Conservation (phyloP, 2,797 vertebrate species). For the Philypnodon macrostomus region DNA sequence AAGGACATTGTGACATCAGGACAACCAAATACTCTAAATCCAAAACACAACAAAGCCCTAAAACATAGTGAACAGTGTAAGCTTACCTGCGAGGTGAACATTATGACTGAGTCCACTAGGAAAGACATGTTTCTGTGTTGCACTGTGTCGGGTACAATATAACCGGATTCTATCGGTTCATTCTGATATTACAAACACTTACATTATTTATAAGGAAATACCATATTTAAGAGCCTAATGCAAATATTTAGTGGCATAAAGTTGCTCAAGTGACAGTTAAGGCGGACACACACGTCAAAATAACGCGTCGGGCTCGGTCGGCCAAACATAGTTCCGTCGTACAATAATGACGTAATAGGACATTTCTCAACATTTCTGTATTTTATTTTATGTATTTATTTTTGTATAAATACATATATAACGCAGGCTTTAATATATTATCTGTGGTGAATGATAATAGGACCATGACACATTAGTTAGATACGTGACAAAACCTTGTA, state of each 20-base stretch:
- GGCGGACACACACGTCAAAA: conserved; percentile 24
- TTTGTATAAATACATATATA: neutral
- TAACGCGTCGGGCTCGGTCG: conserved; percentile 6
- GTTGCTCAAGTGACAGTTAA: conserved; percentile 33
- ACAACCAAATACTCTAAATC: too few species aligned
- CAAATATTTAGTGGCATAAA: conserved; percentile 35
- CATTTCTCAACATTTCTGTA: neutral
- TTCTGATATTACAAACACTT: conserved; percentile 6
- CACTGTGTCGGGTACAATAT: neutral
- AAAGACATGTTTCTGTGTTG: conserved; percentile 82
- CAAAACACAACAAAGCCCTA: too few species aligned
- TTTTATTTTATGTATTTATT: neutral
- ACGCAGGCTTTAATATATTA: too few species aligned
- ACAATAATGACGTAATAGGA: conserved; percentile 23
- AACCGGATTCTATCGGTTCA: conserved; percentile 23
- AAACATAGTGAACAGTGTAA: neutral
- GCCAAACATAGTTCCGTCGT: conserved; percentile 57
- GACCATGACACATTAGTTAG: too few species aligned
- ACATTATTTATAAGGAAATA: neutral
- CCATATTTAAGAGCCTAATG: neutral
- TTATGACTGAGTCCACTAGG: conserved; percentile 90
- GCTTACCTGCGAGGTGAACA: conserved; percentile 93
- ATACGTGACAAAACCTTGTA: neutral
- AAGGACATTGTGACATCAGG: too few species aligned
- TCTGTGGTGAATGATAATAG: too few species aligned